Evolutionary conservation across 2,113 vertebrate species (phyloP), one percentile per base, ranked within the genome.

Genomic region (Charina bottae): DNA sequence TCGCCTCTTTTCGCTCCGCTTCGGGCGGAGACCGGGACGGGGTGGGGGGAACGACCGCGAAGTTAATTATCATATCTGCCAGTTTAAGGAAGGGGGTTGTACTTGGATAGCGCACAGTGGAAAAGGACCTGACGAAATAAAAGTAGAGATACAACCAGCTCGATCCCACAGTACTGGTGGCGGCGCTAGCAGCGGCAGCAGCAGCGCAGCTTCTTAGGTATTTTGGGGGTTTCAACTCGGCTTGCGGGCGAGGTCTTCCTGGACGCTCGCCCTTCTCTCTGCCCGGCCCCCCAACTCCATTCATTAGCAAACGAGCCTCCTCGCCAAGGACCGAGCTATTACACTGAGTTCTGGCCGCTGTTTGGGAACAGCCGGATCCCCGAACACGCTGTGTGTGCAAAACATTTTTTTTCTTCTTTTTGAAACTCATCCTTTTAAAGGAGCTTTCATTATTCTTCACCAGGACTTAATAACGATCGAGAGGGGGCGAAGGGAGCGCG

Each of bases 41-140:
- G 37, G 2, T 6, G 15, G 56, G 13, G 19, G 17, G 3, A 1
- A 33, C 6, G 8, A 98, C 98, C 97, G 96, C 97, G 97, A 96
- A 96, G 92, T 97, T 97, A 97, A 98, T 98, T 98, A 97, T 96
- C 96, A 97, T 97, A 96, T 97, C 96, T 97, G 97, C 96, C 95
- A 96, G 96, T 96, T 97, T 96, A 96, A 97, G 97, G 97, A 98
- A 98, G 97, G 98, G 98, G 99, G 98, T 96, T 96, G 98, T 98
- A 96, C 97, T 98, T 98, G 96, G 90, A 96, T 96, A 96, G 10
- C 21, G 83, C 91, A 93, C 94, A 89, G 62, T 83, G 94, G 95
- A 96, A 95, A 96, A 90, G 92, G 83, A 62, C 68, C 68, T 84
- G 93, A 92, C 93, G 94, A 93, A 97, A 98, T 98, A 99, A 98